Evolutionary conservation across 1,140 invertebrate genomes (phyloP).

Genomic region (Brachionus rotundiformis): DNA sequence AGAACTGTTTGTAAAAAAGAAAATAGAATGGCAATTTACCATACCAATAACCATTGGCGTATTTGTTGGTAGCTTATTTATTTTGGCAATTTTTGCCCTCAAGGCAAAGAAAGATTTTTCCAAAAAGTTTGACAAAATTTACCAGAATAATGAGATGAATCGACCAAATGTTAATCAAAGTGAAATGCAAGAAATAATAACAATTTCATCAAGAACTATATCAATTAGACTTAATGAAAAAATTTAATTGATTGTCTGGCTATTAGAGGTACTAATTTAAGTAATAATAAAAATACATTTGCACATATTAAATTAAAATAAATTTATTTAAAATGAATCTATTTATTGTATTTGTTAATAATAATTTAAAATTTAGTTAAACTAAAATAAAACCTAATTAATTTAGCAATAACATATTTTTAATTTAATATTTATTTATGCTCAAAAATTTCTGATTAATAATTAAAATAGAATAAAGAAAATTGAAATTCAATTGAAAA

Average conservation of each 20-base stretch:
- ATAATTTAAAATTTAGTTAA: too few relatives aligned
- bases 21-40: not conserved
- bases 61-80: not conserved
- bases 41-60: not conserved
- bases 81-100: not conserved
- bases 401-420: too few relatives aligned
- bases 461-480: too few relatives aligned
- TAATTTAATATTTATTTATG: too few relatives aligned
- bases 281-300: too few relatives aligned
- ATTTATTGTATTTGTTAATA: too few relatives aligned
- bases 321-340: too few relatives aligned
- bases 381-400: too few relatives aligned
- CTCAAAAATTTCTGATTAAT: not conserved
- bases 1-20: not conserved
- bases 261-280: too few relatives aligned
- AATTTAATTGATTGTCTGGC: too few relatives aligned
- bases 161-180: not conserved
- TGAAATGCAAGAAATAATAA: constrained; percentile 8
- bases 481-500: too few relatives aligned
- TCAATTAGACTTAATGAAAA: not conserved
- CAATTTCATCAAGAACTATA: not conserved
- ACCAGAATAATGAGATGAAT: not conserved
- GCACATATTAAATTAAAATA: too few relatives aligned
- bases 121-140: not conserved
- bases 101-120: not conserved